Conservation (phyloP, 2,888 invertebrate species). For the Thyatira batis region DNA sequence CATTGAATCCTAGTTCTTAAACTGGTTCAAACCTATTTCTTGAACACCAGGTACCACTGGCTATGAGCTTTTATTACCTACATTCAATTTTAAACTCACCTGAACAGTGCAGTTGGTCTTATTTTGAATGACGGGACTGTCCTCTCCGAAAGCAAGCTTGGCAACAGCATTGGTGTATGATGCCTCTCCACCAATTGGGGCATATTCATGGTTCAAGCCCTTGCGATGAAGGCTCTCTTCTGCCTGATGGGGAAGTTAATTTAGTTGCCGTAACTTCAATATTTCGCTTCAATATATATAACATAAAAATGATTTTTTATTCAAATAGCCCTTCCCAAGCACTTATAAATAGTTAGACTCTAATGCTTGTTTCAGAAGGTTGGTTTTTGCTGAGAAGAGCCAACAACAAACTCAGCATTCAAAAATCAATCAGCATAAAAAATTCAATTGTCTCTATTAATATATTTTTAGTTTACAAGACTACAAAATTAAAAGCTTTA, state of each 20-base stretch:
- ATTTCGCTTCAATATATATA: not conserved
- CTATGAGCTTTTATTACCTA: too few species aligned
- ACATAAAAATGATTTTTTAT: too few species aligned
- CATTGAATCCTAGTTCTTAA: too few species aligned
- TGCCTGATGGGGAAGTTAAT: constrained; percentile 82
- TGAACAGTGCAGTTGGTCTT: constrained; percentile 89
- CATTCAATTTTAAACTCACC: constrained; percentile 60
- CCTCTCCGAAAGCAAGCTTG: constrained; percentile 93
- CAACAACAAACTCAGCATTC: too few species aligned
- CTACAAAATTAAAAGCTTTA: too few species aligned
- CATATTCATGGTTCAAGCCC: constrained; percentile 95
- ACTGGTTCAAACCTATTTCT: too few species aligned
- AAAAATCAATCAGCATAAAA: not conserved
- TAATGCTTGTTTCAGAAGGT: too few species aligned
- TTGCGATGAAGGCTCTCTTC: constrained; percentile 87
- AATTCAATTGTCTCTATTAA: not conserved
- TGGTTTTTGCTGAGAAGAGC: too few species aligned
- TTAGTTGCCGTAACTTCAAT: too few species aligned
- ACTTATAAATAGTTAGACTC: too few species aligned
- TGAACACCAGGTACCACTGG: too few species aligned
- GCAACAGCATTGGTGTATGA: constrained; percentile 93
- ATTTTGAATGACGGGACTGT: constrained; percentile 85
- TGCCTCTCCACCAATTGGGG: constrained; percentile 93
- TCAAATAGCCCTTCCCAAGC: too few species aligned
- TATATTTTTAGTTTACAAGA: not conserved